Conservation (phyloP, 2,797 vertebrate genomes). For the Lycodopsis pacificus region DNA sequence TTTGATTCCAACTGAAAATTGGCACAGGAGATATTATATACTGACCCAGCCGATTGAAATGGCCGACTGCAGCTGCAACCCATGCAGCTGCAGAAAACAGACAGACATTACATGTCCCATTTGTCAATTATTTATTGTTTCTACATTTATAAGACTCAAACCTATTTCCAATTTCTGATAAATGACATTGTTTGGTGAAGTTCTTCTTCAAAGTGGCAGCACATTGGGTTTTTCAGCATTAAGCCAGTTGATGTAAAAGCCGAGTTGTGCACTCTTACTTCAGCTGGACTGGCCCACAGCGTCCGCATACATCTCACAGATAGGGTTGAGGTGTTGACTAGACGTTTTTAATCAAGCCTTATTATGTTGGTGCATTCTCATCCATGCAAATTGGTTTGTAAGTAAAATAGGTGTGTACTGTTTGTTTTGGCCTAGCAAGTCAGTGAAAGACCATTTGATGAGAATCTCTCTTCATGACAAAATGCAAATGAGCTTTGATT, state of each 20-base stretch:
- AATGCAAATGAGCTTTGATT: constrained; percentile 41
- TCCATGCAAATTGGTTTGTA: constrained; percentile 41
- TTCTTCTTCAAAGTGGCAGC: constrained; percentile 11
- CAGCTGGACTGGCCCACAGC: neutral
- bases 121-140: neutral
- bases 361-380: constrained; percentile 46
- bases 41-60: neutral
- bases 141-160: constrained; percentile 1
- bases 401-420: constrained; percentile 39
- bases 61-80: constrained; percentile 16
- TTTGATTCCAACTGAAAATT: constrained; percentile 13
- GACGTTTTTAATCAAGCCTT: constrained; percentile 53
- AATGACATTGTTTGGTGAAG: neutral
- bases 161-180: constrained; percentile 1
- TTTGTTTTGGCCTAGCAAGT: constrained; percentile 25
- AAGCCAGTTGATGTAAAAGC: constrained; percentile 18
- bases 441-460: constrained; percentile 50
- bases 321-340: constrained; percentile 28
- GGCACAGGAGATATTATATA: neutral
- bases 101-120: neutral
- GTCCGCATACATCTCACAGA: constrained; percentile 9
- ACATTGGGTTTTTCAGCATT: constrained; percentile 29
- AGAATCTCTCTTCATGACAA: constrained; percentile 12
- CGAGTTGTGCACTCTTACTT: constrained; percentile 19
- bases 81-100: neutral